Percentiles rank a stretch among this genome's conserved stretches.
These are phyloP conservation scores for Euphonia xanthogaster DNA, from an alignment of 2,797 vertebrate genomes.

Conservation along the genomic window DNA sequence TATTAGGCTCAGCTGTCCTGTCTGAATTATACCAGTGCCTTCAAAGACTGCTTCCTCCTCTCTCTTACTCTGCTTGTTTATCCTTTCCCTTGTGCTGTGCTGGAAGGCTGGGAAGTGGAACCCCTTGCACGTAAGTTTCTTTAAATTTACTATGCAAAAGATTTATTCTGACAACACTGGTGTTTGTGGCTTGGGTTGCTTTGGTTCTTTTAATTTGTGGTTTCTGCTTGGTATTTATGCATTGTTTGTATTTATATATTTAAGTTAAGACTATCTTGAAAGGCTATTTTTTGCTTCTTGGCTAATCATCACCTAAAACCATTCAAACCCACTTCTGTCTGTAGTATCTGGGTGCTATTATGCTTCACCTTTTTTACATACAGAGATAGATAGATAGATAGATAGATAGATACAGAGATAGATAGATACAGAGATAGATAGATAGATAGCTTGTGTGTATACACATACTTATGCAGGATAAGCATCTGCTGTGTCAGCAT, in stretches of 20 bases:
- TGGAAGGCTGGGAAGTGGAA: conserved; percentile 96
- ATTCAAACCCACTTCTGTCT: background rate
- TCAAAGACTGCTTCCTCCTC: conserved; percentile 40
- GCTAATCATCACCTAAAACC: background rate
- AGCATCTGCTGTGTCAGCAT: background rate
- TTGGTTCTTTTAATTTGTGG: background rate
- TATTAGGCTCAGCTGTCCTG: background rate
- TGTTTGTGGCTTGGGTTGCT: background rate
- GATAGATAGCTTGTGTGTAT: background rate
- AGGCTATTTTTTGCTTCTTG: background rate
- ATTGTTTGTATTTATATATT: background rate
- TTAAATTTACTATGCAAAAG: background rate
- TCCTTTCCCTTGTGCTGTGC: conserved; percentile 77
- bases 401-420: background rate
- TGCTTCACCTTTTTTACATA: background rate
- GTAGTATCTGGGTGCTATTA: background rate
- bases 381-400: background rate
- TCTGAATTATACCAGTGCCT: conserved; percentile 24
- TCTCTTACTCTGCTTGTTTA: conserved; percentile 76
- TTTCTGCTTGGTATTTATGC: background rate
- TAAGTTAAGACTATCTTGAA: background rate
- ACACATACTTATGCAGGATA: background rate
- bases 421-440: background rate
- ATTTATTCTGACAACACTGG: background rate
- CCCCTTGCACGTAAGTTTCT: conserved; percentile 94